Conservation (phyloP, 2,797 vertebrate genomes). For the Propithecus perrieri region DNA sequence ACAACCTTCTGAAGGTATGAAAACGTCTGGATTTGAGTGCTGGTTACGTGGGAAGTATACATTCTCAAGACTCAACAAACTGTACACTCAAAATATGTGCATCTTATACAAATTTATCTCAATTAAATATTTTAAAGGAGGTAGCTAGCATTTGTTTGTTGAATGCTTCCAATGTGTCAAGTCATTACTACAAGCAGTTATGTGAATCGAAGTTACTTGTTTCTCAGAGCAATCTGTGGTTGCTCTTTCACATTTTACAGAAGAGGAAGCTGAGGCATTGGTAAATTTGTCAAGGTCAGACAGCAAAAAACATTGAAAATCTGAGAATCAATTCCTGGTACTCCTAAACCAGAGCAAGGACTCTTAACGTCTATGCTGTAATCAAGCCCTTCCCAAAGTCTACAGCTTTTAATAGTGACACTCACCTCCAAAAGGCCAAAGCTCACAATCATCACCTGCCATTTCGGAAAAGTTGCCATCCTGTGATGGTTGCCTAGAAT, state of each 20-base stretch:
- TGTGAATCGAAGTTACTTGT: background rate
- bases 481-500: slow-evolving; percentile 61
- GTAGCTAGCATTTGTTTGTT: background rate
- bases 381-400: background rate
- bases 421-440: slow-evolving; percentile 17
- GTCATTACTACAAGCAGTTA: background rate
- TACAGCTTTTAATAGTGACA: background rate
- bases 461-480: slow-evolving; percentile 63
- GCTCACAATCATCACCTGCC: background rate
- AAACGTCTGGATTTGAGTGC: background rate
- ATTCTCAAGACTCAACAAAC: background rate
- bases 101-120: background rate
- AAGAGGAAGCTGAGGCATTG: background rate
- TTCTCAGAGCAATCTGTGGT: background rate
- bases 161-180: background rate
- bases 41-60: background rate
- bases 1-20: background rate
- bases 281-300: slow-evolving; percentile 4
- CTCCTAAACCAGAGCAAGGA: background rate
- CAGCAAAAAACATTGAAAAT: background rate
- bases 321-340: background rate
- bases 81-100: background rate
- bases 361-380: background rate
- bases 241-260: background rate
- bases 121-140: background rate